These are phyloP conservation scores for Microctenopoma stevenorrisi DNA, from an alignment of 2,797 vertebrate genomes.

Conservation along the genomic window DNA sequence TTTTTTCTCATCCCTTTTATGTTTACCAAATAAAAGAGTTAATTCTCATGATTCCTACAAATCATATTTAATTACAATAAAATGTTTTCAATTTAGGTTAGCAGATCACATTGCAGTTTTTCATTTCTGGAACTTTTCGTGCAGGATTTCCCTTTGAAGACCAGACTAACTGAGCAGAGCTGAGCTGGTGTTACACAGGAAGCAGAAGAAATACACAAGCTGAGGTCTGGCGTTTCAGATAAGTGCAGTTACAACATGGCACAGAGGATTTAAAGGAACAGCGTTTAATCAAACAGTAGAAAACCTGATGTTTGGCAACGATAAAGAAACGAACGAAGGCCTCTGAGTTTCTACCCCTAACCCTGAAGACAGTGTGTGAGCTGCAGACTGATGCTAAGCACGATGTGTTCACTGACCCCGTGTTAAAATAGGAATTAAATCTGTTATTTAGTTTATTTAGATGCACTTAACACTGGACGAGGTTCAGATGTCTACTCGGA, in stretches of 20 bases:
- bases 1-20: no score
- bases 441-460: background rate
- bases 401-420: background rate
- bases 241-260: conserved; percentile 10
- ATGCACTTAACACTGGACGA: background rate
- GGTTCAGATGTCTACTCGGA: no score
- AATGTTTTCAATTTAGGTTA: no score
- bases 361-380: background rate
- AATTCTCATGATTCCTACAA: no score
- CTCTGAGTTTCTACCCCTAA: background rate
- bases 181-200: no score
- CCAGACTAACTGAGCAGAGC: background rate
- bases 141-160: background rate
- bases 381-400: no score
- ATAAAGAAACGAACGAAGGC: conserved; percentile 12
- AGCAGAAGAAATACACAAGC: conserved; percentile 6
- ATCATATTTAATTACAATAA: no score
- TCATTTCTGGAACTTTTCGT: background rate
- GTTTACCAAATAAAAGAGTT: no score
- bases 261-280: background rate
- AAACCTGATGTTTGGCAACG: conserved; percentile 39
- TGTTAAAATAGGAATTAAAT: background rate
- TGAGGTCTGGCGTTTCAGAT: conserved; percentile 5
- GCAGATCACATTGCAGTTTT: no score
- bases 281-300: conserved; percentile 28